phyloP scores from a whole-genome alignment of 2,113 vertebrate species.

The Hippotragus niger region DNA sequence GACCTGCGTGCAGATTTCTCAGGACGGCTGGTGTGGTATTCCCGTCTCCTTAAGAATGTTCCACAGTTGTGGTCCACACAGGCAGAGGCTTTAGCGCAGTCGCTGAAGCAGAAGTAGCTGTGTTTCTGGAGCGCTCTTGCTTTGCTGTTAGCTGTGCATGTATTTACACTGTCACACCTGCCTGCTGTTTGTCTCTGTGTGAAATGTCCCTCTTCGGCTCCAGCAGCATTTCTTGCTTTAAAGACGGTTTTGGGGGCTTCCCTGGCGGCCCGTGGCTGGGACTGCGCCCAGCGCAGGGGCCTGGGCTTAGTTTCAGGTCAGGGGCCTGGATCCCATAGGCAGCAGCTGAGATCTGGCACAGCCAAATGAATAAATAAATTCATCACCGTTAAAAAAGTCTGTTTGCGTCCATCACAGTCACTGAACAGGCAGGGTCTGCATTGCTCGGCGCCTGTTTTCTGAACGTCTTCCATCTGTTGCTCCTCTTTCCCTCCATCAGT shows the following conservation, averaged over 20 bases:
- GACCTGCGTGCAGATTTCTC: neutral
- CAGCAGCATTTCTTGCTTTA: neutral
- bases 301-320: neutral
- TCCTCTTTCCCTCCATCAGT: neutral
- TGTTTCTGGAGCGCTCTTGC: accelerated
- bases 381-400: neutral
- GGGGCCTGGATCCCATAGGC: neutral
- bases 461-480: too few species aligned
- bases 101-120: accelerated
- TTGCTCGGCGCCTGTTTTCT: neutral
- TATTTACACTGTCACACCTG: accelerated
- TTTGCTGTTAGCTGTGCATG: neutral
- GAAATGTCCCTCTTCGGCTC: neutral
- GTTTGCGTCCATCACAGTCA: neutral
- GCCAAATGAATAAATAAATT: neutral
- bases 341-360: neutral
- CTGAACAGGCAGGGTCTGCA: neutral
- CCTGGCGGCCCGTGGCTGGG: neutral
- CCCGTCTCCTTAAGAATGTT: accelerated
- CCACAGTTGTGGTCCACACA: neutral
- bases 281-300: neutral
- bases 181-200: neutral
- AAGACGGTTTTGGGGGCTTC: neutral
- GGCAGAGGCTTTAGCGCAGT: neutral
- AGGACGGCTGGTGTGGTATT: neutral